Evolutionary conservation across 37 sponge, comb jelly and placozoan species (phyloP), one percentile per base, ranked within the genome.

Genomic region (Dysidea cf. avara): DNA sequence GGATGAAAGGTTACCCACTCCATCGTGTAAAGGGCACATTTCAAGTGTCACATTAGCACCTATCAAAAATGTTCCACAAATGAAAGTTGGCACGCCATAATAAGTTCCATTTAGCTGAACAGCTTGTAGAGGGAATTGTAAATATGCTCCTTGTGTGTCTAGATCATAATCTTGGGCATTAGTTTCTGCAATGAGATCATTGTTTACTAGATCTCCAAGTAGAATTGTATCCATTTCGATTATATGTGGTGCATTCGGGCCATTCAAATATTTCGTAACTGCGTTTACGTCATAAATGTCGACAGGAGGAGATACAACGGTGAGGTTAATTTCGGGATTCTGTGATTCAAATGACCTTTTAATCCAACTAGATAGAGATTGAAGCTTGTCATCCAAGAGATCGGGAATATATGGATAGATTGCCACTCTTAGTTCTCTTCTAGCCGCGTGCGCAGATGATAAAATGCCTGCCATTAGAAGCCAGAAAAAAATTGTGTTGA

Each of bases 141-240:
- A 25, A 22, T 29, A 66, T 0, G 31, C 49, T 40, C 66, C 68
- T 56, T 1, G 16, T n/a, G 67, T 66, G 21, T 66, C 59, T n/a
- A 1, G 47, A 16, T 53, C 40, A 36, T 64, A 35, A 21, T 38
- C 31, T 6, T 77, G 68, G 9, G 46, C 7, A 43, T 43, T 9
- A 43, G 9, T 43, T 43, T 43, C 9, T 12, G 46, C 46, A 9
- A 43, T 43, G 3, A n/a, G 6, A 9, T 30, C 53, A 1, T 29
- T 39, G 29, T 77, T 38, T 0, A 53, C 78, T 20, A 77, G 17
- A 46, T 77, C 68, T 56, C 60, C 68, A 5, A 77, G 33, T 18
- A 77, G 47, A 40, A 77, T 24, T 2, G 78, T 77, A 58, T 77
- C 78, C 28, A 77, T 29, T 56, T 77, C 78, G 56, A 67, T 56